Conservation (phyloP, 2,113 vertebrate genomes). For the Lasiurus borealis region DNA sequence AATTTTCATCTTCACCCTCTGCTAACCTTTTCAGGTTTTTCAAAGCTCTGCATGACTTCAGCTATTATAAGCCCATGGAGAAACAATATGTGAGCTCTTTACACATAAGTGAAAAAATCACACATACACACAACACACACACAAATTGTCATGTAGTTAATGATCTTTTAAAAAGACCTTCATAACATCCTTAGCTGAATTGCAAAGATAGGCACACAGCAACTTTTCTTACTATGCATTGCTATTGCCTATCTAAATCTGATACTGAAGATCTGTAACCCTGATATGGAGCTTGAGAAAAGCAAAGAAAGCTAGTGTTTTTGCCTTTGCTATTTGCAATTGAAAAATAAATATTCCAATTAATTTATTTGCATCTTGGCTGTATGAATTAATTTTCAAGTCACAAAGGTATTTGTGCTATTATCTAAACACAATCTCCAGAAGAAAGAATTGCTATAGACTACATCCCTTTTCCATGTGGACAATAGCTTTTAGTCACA, state of each 20-base stretch:
- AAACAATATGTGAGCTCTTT: background rate
- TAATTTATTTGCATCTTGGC: background rate
- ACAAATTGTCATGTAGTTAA: background rate
- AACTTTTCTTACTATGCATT: background rate
- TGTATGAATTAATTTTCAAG: background rate
- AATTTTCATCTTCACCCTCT: conserved; percentile 31
- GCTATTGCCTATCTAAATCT: background rate
- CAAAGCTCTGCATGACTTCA: background rate
- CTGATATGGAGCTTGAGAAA: background rate
- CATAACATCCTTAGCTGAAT: background rate
- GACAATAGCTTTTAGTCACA: background rate
- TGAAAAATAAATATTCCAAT: background rate
- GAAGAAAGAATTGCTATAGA: background rate
- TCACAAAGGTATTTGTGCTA: background rate
- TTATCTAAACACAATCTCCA: background rate
- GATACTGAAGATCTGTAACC: background rate
- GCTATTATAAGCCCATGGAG: background rate
- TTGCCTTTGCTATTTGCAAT: background rate
- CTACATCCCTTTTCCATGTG: background rate
- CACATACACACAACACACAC: background rate
- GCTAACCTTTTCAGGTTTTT: conserved; percentile 10
- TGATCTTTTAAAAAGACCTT: background rate
- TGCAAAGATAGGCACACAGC: background rate
- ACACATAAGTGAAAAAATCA: background rate
- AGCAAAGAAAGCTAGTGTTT: background rate